These are phyloP conservation scores for Andrena chrysosceles DNA, from an alignment of 2,888 invertebrate species.

Conservation along the genomic window DNA sequence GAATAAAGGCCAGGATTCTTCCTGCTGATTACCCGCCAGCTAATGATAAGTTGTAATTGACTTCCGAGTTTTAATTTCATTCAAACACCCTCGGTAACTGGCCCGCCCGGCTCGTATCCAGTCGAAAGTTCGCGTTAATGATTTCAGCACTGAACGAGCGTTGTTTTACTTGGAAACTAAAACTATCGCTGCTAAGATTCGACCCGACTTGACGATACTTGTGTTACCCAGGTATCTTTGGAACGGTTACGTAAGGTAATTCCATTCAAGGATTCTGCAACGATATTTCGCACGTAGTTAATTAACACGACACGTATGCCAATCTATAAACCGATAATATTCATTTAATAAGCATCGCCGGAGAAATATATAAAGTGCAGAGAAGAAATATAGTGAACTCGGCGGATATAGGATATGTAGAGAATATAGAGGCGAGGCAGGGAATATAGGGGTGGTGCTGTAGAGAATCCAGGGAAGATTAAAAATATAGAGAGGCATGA, in stretches of 20 bases:
- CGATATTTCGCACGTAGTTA: too few relatives aligned
- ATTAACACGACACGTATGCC: too few relatives aligned
- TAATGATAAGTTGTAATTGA: constrained; percentile 39
- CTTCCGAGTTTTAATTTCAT: constrained; percentile 38
- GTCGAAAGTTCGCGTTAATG: neutral
- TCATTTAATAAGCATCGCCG: neutral
- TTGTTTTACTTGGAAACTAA: constrained; percentile 10
- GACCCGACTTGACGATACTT: constrained; percentile 1
- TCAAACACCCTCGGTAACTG: neutral
- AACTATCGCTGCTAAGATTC: neutral
- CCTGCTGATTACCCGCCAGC: neutral
- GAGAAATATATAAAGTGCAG: neutral
- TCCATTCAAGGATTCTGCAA: neutral
- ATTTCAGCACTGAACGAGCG: neutral
- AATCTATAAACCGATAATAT: too few relatives aligned
- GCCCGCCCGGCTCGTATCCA: neutral
- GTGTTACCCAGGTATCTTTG: neutral
- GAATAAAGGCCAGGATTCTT: constrained; percentile 3
- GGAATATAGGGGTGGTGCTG: neutral
- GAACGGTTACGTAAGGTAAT: neutral
- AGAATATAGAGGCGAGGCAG: neutral
- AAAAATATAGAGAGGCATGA: neutral
- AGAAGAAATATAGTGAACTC: neutral
- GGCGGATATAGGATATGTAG: neutral
- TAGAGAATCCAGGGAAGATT: neutral